Conservation (phyloP, 1,140 invertebrate species). For the Zaprionus africanus region DNA sequence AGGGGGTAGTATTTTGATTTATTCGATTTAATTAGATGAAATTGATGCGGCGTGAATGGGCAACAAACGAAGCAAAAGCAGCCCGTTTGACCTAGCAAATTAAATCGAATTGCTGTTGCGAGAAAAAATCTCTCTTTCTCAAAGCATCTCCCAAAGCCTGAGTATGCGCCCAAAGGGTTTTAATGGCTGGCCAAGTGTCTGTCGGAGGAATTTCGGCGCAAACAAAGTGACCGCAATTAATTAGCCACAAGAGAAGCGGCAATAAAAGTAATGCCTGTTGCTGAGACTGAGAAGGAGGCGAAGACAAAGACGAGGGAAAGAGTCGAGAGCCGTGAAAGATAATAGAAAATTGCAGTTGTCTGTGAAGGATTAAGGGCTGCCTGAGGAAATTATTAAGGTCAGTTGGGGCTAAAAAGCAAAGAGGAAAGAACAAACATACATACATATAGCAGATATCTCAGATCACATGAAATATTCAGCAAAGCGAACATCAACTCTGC, state of each 20-base stretch:
- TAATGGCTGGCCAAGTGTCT: conserved; percentile 66
- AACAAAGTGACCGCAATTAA: conserved; percentile 77
- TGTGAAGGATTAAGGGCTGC: conserved; percentile 23
- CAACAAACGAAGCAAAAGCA: not conserved
- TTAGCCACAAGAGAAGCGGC: conserved; percentile 70
- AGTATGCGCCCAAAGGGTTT: conserved; percentile 49
- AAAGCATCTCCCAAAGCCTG: not conserved
- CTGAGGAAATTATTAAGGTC: conserved; percentile 6
- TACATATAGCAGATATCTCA: not conserved
- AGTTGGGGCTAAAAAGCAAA: conserved; percentile 17
- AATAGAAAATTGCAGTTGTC: conserved; percentile 27
- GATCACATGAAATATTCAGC: conserved; percentile 60
- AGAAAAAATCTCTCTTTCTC: conserved; percentile 11
- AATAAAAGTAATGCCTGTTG: conserved; percentile 64
- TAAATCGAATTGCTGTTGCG: conserved; percentile 63
- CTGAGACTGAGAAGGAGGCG: not conserved
- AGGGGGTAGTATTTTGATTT: conserved; percentile 55
- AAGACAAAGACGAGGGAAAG: not conserved
- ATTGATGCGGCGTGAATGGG: conserved; percentile 53
- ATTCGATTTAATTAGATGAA: conserved; percentile 50
- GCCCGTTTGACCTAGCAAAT: conserved; percentile 57
- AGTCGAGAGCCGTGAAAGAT: not conserved
- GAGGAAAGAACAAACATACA: not conserved
- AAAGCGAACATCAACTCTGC: not conserved
- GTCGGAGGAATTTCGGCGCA: conserved; percentile 47